Conservation (phyloP, 1,140 invertebrate genomes). For the Sarcophaga bullata region DNA sequence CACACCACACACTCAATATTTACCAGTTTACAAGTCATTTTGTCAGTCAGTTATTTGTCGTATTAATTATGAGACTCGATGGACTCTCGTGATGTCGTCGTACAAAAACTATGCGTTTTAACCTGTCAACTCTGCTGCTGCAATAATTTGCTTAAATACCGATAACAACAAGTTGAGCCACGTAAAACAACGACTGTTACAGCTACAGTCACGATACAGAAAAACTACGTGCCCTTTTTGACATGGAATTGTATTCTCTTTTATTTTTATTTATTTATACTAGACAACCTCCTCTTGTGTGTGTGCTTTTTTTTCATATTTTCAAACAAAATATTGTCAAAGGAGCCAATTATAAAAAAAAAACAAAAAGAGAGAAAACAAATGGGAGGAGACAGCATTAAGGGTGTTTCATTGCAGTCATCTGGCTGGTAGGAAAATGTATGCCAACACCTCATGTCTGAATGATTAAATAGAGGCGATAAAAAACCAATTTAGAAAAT, state of each 20-base stretch:
- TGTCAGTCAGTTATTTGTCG: too few species aligned
- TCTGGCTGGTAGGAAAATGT: background rate
- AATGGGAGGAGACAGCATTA: background rate
- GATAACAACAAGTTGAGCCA: background rate
- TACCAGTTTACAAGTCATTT: too few species aligned
- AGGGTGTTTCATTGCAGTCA: background rate
- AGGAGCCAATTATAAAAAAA: background rate
- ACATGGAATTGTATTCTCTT: background rate
- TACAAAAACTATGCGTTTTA: too few species aligned
- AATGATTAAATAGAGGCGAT: background rate
- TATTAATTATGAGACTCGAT: too few species aligned
- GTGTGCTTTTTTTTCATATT: background rate
- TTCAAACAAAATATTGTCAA: background rate
- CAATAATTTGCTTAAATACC: conserved; percentile 1
- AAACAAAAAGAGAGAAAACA: too few species aligned
- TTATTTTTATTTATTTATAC: background rate
- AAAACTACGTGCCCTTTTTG: background rate
- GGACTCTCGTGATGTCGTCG: too few species aligned
- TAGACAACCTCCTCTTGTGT: background rate
- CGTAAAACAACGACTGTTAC: background rate
- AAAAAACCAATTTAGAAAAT: conserved; percentile 11
- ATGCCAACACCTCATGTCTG: background rate
- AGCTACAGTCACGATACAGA: background rate
- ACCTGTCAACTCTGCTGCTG: too few species aligned
- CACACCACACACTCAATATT: too few species aligned